Base-by-base conservation (phyloP, 1,140 invertebrate species). In the Goniozus legneri region DNA sequence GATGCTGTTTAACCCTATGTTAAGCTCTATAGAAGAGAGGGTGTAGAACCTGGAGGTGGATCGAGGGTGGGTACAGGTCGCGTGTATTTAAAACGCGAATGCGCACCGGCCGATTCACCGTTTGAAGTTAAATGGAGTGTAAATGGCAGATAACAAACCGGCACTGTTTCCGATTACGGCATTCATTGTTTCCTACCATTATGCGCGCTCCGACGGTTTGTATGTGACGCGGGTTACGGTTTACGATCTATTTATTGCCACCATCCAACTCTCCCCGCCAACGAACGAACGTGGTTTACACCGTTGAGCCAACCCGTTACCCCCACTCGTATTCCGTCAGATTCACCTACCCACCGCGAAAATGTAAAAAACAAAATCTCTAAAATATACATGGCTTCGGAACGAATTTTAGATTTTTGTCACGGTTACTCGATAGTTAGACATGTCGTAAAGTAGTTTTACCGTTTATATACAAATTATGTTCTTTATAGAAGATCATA, bases 151-250 rank as follows among this genome's bases (percentile, higher is more conserved):
- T 77, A 77, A 77, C 75, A 72, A 77, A 75, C 71, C 73, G 64
- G 71, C 65, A 71, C 71, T 71, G 73, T 75, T 77, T 77, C 73
- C 73, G 75, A 77, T 77, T 77, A 75, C 61, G 62, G 69, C 65
- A 73, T 75, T 76, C 73, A 77, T 77, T 77, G 75, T 76, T 77
- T 77, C 73, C 73, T 70, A 70, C 75, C 67, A 75, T 77, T 77
- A 77, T 75, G 71, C 72, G 69, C 72, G 67, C 74, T 75, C 65
- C 70, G 69, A 64, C 66, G 67, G 70, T 68, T 73, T 67, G 69
- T 66, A 67, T 71, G 71, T 73, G 70, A 70, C 62, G 62, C 49
- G 51, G 68, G 67, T 65, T 67, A 69, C 64, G 56, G 62, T 75
- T 75, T 75, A 75, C 67, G 71, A 77, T 75, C 65, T 74, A 75